Conservation (phyloP, 2,888 invertebrate species). For the Lasioglossum calceatum region DNA sequence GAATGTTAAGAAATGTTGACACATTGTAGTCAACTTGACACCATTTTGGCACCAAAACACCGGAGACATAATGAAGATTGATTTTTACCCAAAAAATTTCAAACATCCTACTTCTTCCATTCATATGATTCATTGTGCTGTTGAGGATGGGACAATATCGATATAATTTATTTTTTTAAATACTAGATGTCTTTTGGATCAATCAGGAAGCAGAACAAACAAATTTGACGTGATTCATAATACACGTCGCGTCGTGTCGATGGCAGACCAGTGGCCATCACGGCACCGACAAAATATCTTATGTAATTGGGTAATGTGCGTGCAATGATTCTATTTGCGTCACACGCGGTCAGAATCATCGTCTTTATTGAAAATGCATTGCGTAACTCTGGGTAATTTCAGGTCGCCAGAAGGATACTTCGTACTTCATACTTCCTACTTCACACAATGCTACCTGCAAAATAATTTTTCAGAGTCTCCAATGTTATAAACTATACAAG, state of each 20-base stretch:
- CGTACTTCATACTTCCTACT: background rate
- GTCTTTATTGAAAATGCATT: conserved; percentile 8
- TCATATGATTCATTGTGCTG: background rate
- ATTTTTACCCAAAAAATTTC: background rate
- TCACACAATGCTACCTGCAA: background rate
- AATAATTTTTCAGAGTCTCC: background rate
- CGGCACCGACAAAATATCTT: conserved; percentile 7
- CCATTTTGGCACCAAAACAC: conserved; percentile 20
- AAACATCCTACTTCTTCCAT: background rate
- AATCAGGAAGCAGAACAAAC: background rate
- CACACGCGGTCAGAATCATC: conserved; percentile 3
- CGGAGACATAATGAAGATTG: background rate
- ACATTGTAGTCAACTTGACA: conserved; percentile 45
- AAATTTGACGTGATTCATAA: background rate
- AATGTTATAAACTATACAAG: background rate
- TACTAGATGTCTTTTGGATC: background rate
- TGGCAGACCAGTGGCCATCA: background rate
- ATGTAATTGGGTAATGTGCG: conserved; percentile 22
- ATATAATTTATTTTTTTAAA: background rate
- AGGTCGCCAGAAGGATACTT: background rate
- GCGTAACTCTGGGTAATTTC: conserved; percentile 3
- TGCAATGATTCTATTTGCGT: conserved; percentile 9
- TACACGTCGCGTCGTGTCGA: background rate
- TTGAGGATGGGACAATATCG: background rate
- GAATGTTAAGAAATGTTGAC: background rate